Conservation (phyloP, 2,113 vertebrate species). For the Phrynosoma platyrhinos region DNA sequence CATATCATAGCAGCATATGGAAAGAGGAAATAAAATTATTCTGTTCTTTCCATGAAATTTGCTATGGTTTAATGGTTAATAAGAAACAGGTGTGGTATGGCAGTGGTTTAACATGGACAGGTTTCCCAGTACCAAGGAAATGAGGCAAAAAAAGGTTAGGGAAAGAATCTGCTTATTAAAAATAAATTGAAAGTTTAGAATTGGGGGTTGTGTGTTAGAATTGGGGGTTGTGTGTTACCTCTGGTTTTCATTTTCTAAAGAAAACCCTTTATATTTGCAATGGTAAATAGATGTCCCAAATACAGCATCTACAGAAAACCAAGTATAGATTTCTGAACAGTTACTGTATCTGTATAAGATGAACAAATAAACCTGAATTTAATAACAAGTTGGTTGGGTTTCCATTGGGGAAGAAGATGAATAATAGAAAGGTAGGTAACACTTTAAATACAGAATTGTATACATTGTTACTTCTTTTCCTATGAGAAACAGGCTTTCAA, state of each 20-base stretch:
- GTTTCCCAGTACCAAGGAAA: neutral
- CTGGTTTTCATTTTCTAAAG: slow-evolving; percentile 7
- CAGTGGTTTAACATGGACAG: slow-evolving; percentile 3
- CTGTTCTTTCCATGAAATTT: slow-evolving; percentile 16
- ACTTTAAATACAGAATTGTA: neutral
- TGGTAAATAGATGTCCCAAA: neutral
- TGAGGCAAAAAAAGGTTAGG: neutral
- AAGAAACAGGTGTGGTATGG: neutral
- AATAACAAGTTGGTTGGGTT: neutral
- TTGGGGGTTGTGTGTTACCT: neutral
- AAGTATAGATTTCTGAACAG: neutral
- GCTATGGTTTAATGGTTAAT: slow-evolving; percentile 19
- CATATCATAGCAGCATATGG: neutral
- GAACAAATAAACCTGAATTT: neutral
- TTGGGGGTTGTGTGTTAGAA: neutral
- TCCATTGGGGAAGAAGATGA: neutral
- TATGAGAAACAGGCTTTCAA: neutral
- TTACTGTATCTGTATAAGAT: neutral
- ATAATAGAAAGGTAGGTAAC: neutral
- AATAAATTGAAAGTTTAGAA: neutral
- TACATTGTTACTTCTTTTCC: neutral
- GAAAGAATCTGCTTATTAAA: neutral
- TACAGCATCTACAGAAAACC: too few relatives aligned
- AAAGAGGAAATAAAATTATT: neutral
- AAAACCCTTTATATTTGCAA: neutral